Percentiles rank a stretch among this genome's conserved stretches.
Evolutionary conservation across 2,113 vertebrate species (phyloP).

Genomic region (Osmerus eperlanus): DNA sequence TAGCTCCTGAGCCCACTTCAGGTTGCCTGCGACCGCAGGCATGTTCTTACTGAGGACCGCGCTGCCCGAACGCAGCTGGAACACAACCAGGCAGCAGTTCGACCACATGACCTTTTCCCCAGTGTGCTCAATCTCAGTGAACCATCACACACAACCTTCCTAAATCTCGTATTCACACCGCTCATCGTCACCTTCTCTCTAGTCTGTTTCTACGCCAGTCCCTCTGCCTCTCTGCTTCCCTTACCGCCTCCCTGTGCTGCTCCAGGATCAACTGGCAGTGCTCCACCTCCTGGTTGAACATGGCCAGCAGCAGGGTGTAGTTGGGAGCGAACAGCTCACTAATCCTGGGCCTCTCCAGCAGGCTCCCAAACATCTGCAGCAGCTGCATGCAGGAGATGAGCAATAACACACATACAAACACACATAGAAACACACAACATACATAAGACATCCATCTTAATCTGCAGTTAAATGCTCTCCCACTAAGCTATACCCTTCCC

Average conservation of each 20-base stretch:
- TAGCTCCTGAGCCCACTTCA: conserved; percentile 73
- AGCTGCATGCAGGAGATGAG: conserved; percentile 46
- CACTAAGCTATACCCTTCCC: too few relatives aligned
- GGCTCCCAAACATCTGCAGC: conserved; percentile 68
- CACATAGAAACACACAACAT: background rate
- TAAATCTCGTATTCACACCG: background rate
- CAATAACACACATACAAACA: background rate
- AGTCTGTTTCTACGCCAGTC: background rate
- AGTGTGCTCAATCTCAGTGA: background rate
- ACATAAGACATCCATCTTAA: too few relatives aligned
- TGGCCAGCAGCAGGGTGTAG: conserved; percentile 67
- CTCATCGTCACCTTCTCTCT: background rate
- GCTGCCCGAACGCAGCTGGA: conserved; percentile 62
- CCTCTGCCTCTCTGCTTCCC: background rate
- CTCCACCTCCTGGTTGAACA: conserved; percentile 74
- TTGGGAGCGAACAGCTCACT: conserved; percentile 64
- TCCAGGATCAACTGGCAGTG: conserved; percentile 66
- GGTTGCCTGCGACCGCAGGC: conserved; percentile 70
- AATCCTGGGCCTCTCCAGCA: conserved; percentile 69
- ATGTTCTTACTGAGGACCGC: conserved; percentile 69
- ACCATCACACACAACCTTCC: background rate
- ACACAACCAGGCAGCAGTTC: conserved; percentile 21
- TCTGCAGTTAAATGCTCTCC: too few relatives aligned
- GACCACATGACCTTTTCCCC: background rate
- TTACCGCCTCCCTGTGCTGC: conserved; percentile 69